These are phyloP conservation scores for Salvelinus fontinalis DNA, from an alignment of 2,113 vertebrate genomes.

Conservation along the genomic window DNA sequence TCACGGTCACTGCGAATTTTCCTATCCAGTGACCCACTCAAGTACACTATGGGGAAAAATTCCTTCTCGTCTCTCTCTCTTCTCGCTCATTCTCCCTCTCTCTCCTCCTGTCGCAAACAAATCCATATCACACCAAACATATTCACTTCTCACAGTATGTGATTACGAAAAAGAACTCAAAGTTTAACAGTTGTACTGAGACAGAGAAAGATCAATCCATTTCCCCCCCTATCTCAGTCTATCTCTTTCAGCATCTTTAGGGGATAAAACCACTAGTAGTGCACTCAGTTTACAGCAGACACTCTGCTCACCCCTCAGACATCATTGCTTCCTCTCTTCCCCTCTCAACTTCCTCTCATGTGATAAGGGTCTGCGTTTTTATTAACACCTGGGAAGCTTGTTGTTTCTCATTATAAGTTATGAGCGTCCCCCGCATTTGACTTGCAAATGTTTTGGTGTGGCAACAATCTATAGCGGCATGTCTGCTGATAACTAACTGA, in stretches of 20 bases:
- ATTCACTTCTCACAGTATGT: no score
- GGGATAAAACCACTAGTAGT: no score
- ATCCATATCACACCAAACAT: not conserved
- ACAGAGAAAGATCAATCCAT: no score
- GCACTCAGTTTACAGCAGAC: not conserved
- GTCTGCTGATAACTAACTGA: constrained; percentile 51
- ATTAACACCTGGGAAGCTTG: constrained; percentile 23
- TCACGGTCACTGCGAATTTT: constrained; percentile 31
- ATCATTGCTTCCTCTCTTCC: not conserved
- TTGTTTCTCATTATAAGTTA: constrained; percentile 31
- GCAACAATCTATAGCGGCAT: constrained; percentile 40
- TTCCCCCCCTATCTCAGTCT: no score
- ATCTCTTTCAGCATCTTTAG: no score
- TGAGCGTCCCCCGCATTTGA: constrained; percentile 44
- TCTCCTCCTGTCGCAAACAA: not conserved
- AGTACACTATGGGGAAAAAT: constrained; percentile 17
- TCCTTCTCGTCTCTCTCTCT: not conserved
- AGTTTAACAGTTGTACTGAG: no score
- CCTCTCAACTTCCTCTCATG: constrained; percentile 2
- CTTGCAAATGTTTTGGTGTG: constrained; percentile 53
- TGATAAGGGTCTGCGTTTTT: not conserved
- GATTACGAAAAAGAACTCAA: no score
- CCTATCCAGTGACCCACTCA: constrained; percentile 31
- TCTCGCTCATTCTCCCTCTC: not conserved
- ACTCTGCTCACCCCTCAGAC: not conserved